A percentile compares a stretch with the other conserved stretches of the same genome.
Conservation (phyloP, 2,113 vertebrate species). For the Bettongia penicillata region DNA sequence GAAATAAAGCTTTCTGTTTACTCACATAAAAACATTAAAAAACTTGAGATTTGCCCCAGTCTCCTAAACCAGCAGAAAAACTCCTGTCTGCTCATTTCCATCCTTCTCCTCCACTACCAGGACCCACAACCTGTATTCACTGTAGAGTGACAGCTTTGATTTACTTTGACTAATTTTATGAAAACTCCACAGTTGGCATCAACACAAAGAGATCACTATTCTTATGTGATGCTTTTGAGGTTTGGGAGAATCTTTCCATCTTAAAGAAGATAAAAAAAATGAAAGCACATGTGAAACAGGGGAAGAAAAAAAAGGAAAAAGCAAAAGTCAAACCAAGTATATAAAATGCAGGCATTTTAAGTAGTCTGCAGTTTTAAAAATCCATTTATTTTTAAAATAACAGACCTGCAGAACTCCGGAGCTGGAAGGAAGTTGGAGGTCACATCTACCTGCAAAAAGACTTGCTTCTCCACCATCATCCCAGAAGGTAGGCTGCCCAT, state of each 20-base stretch:
- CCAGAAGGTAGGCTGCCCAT: no score
- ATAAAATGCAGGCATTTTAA: background rate
- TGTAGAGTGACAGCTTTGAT: background rate
- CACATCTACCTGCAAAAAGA: no score
- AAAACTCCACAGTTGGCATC: conserved; percentile 16
- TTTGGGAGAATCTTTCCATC: conserved; percentile 16
- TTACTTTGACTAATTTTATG: conserved; percentile 13
- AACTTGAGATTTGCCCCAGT: no score
- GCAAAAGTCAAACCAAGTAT: conserved; percentile 21
- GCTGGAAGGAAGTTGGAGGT: no score
- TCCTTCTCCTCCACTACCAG: background rate
- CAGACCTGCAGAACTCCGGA: no score
- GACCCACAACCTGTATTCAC: background rate
- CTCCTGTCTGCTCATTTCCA: background rate
- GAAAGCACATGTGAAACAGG: conserved; percentile 15
- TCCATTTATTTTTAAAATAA: no score
- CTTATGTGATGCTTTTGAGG: conserved; percentile 18
- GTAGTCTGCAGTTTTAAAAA: background rate
- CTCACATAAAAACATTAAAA: no score
- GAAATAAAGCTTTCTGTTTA: no score
- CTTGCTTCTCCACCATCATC: no score
- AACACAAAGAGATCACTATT: conserved; percentile 1
- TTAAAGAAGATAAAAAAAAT: conserved; percentile 40
- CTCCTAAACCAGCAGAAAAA: no score
- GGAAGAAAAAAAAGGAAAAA: background rate